Evolutionary conservation across 2,797 vertebrate genomes (phyloP).

Genomic region (Amblyraja radiata): DNA sequence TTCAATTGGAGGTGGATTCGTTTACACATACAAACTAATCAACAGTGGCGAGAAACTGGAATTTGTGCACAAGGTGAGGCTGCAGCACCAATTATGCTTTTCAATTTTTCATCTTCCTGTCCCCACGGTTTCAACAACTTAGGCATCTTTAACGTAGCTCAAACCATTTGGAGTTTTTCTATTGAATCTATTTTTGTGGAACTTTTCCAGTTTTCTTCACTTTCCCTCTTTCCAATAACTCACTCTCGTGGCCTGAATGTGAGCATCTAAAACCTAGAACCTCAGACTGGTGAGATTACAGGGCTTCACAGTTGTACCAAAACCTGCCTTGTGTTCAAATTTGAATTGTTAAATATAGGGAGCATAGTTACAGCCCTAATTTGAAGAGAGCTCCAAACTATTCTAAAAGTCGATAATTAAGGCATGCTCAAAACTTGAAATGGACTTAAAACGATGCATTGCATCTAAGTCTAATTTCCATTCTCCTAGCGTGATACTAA

Average conservation of each 20-base stretch:
- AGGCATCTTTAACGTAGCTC: neutral
- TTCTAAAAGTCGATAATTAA: neutral
- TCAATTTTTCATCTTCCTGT: neutral
- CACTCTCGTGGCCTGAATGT: neutral
- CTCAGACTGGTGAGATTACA: neutral
- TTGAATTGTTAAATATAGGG: neutral
- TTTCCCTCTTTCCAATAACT: neutral
- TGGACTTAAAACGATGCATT: neutral
- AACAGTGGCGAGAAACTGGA: constrained; percentile 87
- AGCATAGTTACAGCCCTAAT: neutral
- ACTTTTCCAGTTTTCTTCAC: neutral
- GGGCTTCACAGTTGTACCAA: neutral
- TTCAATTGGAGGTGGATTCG: constrained; percentile 82
- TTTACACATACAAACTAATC: constrained; percentile 88
- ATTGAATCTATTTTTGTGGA: neutral
- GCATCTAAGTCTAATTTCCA: neutral
- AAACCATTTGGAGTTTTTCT: too few species aligned
- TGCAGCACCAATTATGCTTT: neutral
- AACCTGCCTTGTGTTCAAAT: too few species aligned
- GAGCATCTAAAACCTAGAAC: neutral
- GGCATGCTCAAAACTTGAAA: neutral
- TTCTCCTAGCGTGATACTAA: neutral
- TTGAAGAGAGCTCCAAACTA: neutral
- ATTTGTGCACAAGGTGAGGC: constrained; percentile 86
- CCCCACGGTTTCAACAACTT: neutral